Base-by-base conservation (phyloP, 2,113 vertebrate species). In the Eublepharis macularius region DNA sequence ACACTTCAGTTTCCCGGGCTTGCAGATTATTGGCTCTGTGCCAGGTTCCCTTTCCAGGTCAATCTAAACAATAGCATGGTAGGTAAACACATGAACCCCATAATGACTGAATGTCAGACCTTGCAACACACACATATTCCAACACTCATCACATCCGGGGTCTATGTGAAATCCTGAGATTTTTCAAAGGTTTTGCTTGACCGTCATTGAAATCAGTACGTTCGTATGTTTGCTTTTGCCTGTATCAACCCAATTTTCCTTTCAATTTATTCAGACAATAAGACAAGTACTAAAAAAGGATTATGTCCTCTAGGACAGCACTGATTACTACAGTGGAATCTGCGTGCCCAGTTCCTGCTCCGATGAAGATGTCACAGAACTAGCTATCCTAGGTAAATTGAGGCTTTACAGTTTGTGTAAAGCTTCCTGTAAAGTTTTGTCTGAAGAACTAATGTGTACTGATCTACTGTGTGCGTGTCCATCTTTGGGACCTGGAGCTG, bases 331-430 rank as follows among this genome's bases (percentile, higher is more conserved):
- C 63, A 95, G 97, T 88, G 97, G 97, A 2, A 76, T 98, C 60
- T 98, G 98, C 93, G 95, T 98, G 68, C 97, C 98, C 45, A 95
- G 96, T 87, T 97, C 97, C 7, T 98, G 97, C 34, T 36, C 72
- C 0, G 95, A 96, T 84, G 95, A 96, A 13, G 98, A 98, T 1
- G 94, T 98, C 65, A 88, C 96, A 76, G 80, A 72, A 5, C 57
- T 98, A 80, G 94, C 96, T 60, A 74, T 87, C 79, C 70, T 93
- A 34, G 96, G 97, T 98, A 90, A 95, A 96, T 86, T 12, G 60
- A 32, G 24, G 2, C 21, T 19, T 16, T 9, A 36, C 60, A 47
- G 10, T 39, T 74, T 74, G 51, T 45, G 24, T 32, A 29, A 24
- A 29, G 24, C 60, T 65, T 57, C 19, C 13, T 57, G 54, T 51